Base-by-base conservation (phyloP, 1,140 invertebrate species). In the Trichogramma pretiosum region DNA sequence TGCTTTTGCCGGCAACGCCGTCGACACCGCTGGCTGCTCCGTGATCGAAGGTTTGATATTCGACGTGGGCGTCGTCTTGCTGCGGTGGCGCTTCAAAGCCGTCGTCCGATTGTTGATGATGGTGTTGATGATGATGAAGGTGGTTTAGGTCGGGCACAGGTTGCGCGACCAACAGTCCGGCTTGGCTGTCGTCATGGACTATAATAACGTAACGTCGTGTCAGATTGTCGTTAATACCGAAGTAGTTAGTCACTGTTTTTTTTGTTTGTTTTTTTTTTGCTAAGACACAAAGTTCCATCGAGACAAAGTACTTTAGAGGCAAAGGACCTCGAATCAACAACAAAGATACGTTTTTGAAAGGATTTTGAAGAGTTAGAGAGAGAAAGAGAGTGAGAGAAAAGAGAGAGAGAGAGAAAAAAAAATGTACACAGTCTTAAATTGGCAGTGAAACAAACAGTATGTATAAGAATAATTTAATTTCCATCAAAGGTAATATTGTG, bases 181-280 rank as follows among this genome's bases (percentile, higher is more conserved):
- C 46, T 26, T 55, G 13, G 50, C 50, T 18, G 34, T 54, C 53
- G 43, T 56, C 46, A 48, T 63, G 65, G n/a, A n/a, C n/a, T n/a
- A n/a, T 70, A 61, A 59, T 68, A 68, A 68, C 51, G 65, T 64
- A 52, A 64, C 61, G 62, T 64, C 60, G 8, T 30, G 14, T 26
- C 17, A 16, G 9, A 28, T 28, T 26, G 23, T 30, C 39, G 18
- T n/a, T n/a, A n/a, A n/a, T n/a, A n/a, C n/a, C 39, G 39, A 28
- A 17, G 23, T 14, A 18, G 23, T 26, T n/a, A 10, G n/a, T 26
- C 22, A 40, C 4, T 26, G 17, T 41, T 33, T 5, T 11, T n/a
- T 33, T n/a, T 3, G 32, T 16, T 33, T 16, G 16, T 33, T 16
- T 5, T 11, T 33, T 33, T n/a, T n/a, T n/a, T n/a, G n/a, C n/a